phyloP scores from a whole-genome alignment of 2,888 invertebrate genomes.

The Drosophila robusta region DNA sequence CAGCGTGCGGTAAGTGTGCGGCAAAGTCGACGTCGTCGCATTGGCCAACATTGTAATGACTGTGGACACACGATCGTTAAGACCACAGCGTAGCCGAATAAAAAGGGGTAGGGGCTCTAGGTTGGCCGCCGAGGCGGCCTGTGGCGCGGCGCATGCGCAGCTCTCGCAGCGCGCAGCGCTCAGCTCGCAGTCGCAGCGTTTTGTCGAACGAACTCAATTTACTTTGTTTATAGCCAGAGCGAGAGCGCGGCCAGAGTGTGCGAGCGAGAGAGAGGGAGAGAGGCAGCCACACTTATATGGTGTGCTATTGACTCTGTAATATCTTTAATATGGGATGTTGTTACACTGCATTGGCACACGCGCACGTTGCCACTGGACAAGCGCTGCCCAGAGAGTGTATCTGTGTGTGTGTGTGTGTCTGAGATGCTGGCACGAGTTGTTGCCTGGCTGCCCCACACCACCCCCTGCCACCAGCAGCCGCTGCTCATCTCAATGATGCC shows the following conservation, averaged over 20 bases:
- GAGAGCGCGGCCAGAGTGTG: conserved; percentile 13
- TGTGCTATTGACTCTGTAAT: conserved; percentile 82
- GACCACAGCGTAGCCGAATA: conserved; percentile 60
- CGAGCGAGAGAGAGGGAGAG: conserved; percentile 12
- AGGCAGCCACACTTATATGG: conserved; percentile 71
- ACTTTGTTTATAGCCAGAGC: conserved; percentile 71
- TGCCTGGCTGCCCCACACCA: conserved; percentile 17
- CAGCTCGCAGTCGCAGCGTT: conserved; percentile 59
- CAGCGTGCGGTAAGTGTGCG: conserved; percentile 81
- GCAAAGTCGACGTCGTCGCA: conserved; percentile 58
- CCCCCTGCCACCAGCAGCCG: conserved; percentile 15
- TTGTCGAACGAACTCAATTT: conserved; percentile 81
- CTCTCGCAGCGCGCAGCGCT: conserved; percentile 27
- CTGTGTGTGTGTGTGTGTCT: conserved; percentile 15
- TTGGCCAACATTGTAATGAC: conserved; percentile 83
- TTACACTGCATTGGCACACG: conserved; percentile 85
- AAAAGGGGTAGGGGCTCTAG: conserved; percentile 40
- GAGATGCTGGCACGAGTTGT: conserved; percentile 63
- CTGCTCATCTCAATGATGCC: conserved; percentile 51
- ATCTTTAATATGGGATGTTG: conserved; percentile 83
- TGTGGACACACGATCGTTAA: conserved; percentile 84
- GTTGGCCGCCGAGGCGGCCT: conserved; percentile 29
- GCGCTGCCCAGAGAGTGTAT: conserved; percentile 49
- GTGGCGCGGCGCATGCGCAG: conserved; percentile 74
- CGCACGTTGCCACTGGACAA: conserved; percentile 83